These are phyloP conservation scores for Orius insidiosus DNA, from an alignment of 1,140 invertebrate species.

Conservation along the genomic window DNA sequence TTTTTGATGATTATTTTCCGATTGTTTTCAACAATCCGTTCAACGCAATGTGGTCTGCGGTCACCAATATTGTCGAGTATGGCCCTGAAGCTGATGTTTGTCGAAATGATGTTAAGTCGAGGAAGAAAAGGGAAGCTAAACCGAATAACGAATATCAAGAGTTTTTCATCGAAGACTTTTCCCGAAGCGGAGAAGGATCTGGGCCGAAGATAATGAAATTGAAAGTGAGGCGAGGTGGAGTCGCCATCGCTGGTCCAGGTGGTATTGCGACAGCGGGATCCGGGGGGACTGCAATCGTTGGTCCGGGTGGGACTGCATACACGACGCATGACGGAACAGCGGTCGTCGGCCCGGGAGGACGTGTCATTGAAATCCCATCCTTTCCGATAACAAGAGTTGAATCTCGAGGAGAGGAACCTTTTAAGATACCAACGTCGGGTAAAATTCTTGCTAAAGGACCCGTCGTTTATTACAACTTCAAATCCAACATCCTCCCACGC, in stretches of 20 bases:
- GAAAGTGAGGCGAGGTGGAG: slow-evolving; percentile 46
- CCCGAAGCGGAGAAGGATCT: background rate
- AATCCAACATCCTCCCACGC: background rate
- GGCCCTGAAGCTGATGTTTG: slow-evolving; percentile 34
- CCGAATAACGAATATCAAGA: slow-evolving; percentile 1
- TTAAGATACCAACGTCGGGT: slow-evolving; percentile 29
- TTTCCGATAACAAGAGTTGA: slow-evolving; percentile 20
- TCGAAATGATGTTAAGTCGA: slow-evolving; percentile 16
- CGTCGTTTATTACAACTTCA: slow-evolving; percentile 41
- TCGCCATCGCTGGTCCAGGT: slow-evolving; percentile 53
- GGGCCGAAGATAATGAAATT: slow-evolving; percentile 46
- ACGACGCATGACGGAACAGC: slow-evolving; percentile 47
- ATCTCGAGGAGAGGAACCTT: slow-evolving; percentile 6
- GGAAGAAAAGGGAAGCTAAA: slow-evolving; percentile 2
- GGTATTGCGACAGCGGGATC: slow-evolving; percentile 52
- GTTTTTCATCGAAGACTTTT: slow-evolving; percentile 7
- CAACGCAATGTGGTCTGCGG: slow-evolving; percentile 22
- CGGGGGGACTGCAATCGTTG: slow-evolving; percentile 54
- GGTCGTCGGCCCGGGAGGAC: slow-evolving; percentile 45
- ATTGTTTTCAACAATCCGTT: slow-evolving; percentile 35
- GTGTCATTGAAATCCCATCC: slow-evolving; percentile 30
- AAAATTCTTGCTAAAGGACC: slow-evolving; percentile 46
- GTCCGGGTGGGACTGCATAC: slow-evolving; percentile 48
- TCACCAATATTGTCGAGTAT: slow-evolving; percentile 34
- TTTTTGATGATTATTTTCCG: slow-evolving; percentile 28